These are phyloP conservation scores for Yponomeuta plumbellus DNA, from an alignment of 2,888 invertebrate species.

Conservation along the genomic window DNA sequence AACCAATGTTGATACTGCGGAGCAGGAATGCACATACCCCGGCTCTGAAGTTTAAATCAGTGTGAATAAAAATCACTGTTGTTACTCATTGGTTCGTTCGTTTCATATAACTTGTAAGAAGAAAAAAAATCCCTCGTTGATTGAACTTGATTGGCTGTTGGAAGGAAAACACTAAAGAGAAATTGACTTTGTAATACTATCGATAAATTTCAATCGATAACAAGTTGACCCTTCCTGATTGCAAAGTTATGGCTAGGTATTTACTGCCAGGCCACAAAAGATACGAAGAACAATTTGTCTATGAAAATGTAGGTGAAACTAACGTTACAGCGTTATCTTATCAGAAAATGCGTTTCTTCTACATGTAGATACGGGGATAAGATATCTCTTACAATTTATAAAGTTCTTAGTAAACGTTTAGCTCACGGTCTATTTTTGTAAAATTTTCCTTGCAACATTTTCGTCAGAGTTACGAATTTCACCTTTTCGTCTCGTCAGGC, in stretches of 20 bases:
- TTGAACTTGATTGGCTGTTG: constrained; percentile 20
- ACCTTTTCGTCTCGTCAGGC: not conserved
- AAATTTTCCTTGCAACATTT: not conserved
- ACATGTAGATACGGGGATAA: constrained; percentile 34
- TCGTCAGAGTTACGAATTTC: not conserved
- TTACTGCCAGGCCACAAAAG: not conserved
- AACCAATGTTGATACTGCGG: not conserved
- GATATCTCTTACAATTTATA: constrained; percentile 31
- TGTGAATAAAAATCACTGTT: not conserved
- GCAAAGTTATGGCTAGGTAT: too few species aligned
- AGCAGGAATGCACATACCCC: too few species aligned
- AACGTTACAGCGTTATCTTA: constrained; percentile 39
- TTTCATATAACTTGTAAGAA: not conserved
- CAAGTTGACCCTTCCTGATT: not conserved
- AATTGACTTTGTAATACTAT: constrained; percentile 35
- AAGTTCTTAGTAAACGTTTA: constrained; percentile 8
- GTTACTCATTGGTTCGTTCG: not conserved
- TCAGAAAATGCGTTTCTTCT: constrained; percentile 35
- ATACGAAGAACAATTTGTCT: not conserved
- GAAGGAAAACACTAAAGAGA: constrained; percentile 54
- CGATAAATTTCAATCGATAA: not conserved
- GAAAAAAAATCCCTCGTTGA: not conserved
- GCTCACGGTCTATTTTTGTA: constrained; percentile 5
- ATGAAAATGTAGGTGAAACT: constrained; percentile 38
- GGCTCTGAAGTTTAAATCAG: not conserved